Percentiles rank a stretch among this genome's conserved stretches.
These are phyloP conservation scores for Drosophila robusta DNA, from an alignment of 2,888 invertebrate species.

Conservation along the genomic window DNA sequence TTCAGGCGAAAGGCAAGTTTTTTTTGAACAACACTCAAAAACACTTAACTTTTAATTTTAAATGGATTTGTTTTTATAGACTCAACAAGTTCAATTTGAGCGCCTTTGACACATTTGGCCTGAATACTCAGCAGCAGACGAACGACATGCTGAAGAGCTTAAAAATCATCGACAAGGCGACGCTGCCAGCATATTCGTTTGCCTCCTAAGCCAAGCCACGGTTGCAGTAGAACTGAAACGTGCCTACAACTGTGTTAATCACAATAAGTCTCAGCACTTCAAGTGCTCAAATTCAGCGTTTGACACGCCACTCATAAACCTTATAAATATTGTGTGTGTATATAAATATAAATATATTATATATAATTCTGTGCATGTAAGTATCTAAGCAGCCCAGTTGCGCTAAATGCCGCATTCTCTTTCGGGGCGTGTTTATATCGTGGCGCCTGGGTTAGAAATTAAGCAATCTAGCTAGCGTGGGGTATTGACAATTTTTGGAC, in stretches of 20 bases:
- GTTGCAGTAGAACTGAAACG: constrained; percentile 33
- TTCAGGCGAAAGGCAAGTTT: constrained; percentile 88
- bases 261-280: constrained; percentile 45
- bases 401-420: neutral
- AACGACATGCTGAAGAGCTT: constrained; percentile 83
- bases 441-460: constrained; percentile 8
- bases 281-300: constrained; percentile 49
- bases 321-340: constrained; percentile 4
- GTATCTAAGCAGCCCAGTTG: neutral
- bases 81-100: constrained; percentile 87
- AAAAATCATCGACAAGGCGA: constrained; percentile 63
- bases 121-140: constrained; percentile 86
- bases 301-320: constrained; percentile 29
- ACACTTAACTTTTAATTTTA: constrained; percentile 1
- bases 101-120: constrained; percentile 88
- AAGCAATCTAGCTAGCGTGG: constrained; percentile 14
- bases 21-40: neutral
- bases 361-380: constrained; percentile 29
- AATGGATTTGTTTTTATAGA: constrained; percentile 80
- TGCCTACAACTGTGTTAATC: constrained; percentile 17
- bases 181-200: constrained; percentile 70
- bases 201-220: constrained; percentile 56
- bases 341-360: constrained; percentile 11
- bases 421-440: neutral
- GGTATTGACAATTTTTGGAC: constrained; percentile 21